Conservation (phyloP, 2,113 vertebrate species). For the Cynoglossus semilaevis region DNA sequence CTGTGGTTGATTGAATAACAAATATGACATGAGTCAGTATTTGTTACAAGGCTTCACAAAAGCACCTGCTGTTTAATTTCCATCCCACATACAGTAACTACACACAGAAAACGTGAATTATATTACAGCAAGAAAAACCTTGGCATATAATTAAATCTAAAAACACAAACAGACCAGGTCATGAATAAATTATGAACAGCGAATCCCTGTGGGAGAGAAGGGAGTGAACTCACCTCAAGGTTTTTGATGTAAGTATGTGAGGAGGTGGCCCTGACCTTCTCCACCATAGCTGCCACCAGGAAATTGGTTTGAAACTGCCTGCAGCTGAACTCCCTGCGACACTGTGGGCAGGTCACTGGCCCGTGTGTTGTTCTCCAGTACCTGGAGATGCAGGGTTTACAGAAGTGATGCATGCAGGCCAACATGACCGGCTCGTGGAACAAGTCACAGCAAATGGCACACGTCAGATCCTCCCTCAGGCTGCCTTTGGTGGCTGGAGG, state of each 20-base stretch:
- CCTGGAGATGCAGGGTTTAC: constrained; percentile 79
- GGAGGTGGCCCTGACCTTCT: constrained; percentile 77
- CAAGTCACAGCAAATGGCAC: constrained; percentile 85
- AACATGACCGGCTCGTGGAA: constrained; percentile 86
- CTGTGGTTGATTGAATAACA: no score
- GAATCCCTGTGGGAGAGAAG: neutral
- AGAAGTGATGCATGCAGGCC: constrained; percentile 89
- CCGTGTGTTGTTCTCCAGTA: constrained; percentile 76
- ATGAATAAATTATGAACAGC: neutral
- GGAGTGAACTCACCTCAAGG: constrained; percentile 69
- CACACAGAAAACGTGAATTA: no score
- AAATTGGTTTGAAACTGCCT: constrained; percentile 80
- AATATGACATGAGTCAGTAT: no score
- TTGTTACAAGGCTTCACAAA: no score
- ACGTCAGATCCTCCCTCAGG: constrained; percentile 84
- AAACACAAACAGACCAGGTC: no score
- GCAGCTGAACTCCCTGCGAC: constrained; percentile 74
- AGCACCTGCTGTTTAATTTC: no score
- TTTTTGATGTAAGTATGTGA: constrained; percentile 51
- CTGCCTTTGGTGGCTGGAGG: constrained; percentile 47
- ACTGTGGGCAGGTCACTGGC: constrained; percentile 81
- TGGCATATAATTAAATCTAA: no score
- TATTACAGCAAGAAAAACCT: no score
- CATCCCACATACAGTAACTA: no score
- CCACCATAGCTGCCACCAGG: constrained; percentile 82